phyloP scores from a whole-genome alignment of 2,113 vertebrate genomes.

The Odontesthes bonariensis region DNA sequence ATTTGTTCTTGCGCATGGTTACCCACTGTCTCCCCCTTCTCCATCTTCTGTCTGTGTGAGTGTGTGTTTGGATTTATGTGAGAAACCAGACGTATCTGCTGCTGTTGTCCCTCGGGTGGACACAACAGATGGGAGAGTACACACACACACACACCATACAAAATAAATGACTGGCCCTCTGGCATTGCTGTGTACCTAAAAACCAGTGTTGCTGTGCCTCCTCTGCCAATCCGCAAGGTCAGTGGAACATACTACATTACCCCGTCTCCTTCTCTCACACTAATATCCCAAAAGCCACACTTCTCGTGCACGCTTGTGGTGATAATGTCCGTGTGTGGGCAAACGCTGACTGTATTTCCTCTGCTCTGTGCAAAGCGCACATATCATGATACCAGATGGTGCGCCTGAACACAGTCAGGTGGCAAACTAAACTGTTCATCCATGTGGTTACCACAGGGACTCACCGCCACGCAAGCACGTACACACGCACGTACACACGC shows the following conservation, averaged over 20 bases:
- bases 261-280: neutral
- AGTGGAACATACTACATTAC: constrained; percentile 37
- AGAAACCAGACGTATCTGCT: constrained; percentile 38
- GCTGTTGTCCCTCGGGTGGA: constrained; percentile 41
- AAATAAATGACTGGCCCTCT: constrained; percentile 49
- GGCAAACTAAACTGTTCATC: constrained; percentile 36
- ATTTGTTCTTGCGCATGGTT: constrained; percentile 16
- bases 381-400: constrained; percentile 51
- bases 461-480: neutral
- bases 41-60: neutral
- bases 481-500: constrained; percentile 1
- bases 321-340: constrained; percentile 6
- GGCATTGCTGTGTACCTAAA: constrained; percentile 58
- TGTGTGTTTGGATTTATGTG: constrained; percentile 11
- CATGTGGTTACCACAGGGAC: constrained; percentile 47
- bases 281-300: neutral
- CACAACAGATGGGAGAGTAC: constrained; percentile 58
- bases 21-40: constrained; percentile 1
- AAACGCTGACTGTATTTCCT: constrained; percentile 1
- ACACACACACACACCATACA: constrained; percentile 23
- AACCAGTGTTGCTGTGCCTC: constrained; percentile 41
- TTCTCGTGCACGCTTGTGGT: neutral
- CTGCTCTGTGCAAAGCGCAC: constrained; percentile 3
- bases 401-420: constrained; percentile 40
- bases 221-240: constrained; percentile 59